Percentiles rank a stretch among this genome's conserved stretches.
Evolutionary conservation across 1,140 invertebrate genomes (phyloP).

Genomic region (Drosophila bocqueti): DNA sequence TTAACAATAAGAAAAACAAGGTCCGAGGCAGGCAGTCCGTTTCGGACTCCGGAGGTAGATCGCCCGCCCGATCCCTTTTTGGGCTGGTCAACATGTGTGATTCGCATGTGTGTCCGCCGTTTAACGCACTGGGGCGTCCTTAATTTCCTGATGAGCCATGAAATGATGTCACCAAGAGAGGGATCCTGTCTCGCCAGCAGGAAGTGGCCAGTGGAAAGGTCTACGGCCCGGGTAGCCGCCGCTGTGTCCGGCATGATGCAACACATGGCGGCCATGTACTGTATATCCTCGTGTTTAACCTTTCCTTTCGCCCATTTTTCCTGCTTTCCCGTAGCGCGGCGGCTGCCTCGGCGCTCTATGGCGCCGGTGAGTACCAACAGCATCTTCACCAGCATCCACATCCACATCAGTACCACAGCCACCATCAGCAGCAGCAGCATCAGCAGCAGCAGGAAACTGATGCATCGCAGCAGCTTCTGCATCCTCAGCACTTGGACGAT

Average conservation of each 20-base stretch:
- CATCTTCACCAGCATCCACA: slow-evolving; percentile 54
- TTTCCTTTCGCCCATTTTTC: slow-evolving; percentile 10
- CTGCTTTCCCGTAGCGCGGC: slow-evolving; percentile 43
- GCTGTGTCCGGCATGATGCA: slow-evolving; percentile 64
- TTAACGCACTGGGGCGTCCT: slow-evolving; percentile 55
- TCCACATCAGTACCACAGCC: slow-evolving; percentile 39
- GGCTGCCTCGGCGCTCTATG: slow-evolving; percentile 66
- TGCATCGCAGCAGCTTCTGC: slow-evolving; percentile 48
- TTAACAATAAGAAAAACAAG: slow-evolving; percentile 82
- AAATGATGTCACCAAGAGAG: slow-evolving; percentile 80
- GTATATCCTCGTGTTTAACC: slow-evolving; percentile 18
- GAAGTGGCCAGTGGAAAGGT: slow-evolving; percentile 49
- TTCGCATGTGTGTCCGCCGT: slow-evolving; percentile 69
- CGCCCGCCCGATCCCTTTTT: slow-evolving; percentile 23
- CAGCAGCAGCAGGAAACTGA: slow-evolving; percentile 16
- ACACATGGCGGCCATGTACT: slow-evolving; percentile 67
- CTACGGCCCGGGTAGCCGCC: slow-evolving; percentile 21
- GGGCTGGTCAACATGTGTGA: slow-evolving; percentile 74
- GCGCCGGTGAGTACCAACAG: slow-evolving; percentile 69
- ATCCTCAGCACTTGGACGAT: slow-evolving; percentile 59
- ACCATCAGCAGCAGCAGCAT: slow-evolving; percentile 55
- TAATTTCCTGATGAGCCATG: slow-evolving; percentile 81
- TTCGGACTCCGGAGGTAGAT: slow-evolving; percentile 24
- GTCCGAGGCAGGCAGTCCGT: slow-evolving; percentile 31
- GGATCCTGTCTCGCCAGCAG: slow-evolving; percentile 64